A percentile compares a stretch with the other conserved stretches of the same genome.
Conservation (phyloP, 1,140 invertebrate genomes). For the Drosophila teissieri region DNA sequence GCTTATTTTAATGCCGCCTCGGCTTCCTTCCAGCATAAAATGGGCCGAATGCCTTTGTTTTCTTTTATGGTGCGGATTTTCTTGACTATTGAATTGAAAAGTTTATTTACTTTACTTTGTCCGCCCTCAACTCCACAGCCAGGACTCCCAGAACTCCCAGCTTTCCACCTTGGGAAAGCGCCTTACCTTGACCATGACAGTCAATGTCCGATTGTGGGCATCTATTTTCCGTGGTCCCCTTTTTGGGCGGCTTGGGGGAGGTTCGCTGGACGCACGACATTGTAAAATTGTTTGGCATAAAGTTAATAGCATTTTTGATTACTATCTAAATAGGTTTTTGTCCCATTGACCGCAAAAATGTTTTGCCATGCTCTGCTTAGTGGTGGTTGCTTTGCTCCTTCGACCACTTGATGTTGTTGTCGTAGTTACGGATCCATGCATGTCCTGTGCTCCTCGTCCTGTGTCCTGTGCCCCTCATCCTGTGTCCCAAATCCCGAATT, state of each 20-base stretch:
- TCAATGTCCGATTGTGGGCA: conserved; percentile 36
- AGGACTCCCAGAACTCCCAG: background rate
- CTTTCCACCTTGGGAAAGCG: conserved; percentile 11
- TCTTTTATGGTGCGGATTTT: conserved; percentile 66
- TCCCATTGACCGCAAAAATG: conserved; percentile 75
- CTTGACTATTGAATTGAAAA: conserved; percentile 76
- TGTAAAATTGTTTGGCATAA: conserved; percentile 76
- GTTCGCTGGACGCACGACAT: conserved; percentile 41
- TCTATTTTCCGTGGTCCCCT: background rate
- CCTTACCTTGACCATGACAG: conserved; percentile 56
- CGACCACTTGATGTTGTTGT: conserved; percentile 30
- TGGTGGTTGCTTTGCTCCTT: conserved; percentile 9
- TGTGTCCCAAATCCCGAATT: conserved; percentile 15
- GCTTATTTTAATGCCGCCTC: conserved; percentile 49
- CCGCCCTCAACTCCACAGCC: background rate
- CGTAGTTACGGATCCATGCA: conserved; percentile 60
- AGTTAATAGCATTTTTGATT: conserved; percentile 77
- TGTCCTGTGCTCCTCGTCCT: conserved; percentile 17
- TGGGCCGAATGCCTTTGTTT: conserved; percentile 54
- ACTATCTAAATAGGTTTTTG: conserved; percentile 76
- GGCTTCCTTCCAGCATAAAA: conserved; percentile 11
- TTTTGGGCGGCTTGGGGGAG: background rate
- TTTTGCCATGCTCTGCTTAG: conserved; percentile 52
- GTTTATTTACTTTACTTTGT: conserved; percentile 66
- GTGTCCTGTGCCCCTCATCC: conserved; percentile 6